These are phyloP conservation scores for Zosterops japonicus DNA, from an alignment of 2,113 vertebrate species.

Conservation along the genomic window DNA sequence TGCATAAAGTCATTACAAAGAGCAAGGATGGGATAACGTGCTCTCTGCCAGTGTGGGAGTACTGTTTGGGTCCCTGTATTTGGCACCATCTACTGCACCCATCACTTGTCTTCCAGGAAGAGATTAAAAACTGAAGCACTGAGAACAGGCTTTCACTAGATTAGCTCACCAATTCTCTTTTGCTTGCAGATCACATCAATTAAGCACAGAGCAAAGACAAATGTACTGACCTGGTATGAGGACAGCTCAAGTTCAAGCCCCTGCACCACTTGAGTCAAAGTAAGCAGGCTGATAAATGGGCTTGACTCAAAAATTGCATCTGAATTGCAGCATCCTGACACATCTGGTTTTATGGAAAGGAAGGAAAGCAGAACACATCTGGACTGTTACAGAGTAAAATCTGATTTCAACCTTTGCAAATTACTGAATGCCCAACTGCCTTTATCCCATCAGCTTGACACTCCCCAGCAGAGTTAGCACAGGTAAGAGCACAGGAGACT, in stretches of 20 bases:
- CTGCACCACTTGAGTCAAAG: not conserved
- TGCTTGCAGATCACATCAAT: constrained; percentile 27
- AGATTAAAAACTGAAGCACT: constrained; percentile 32
- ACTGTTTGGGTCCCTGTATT: constrained; percentile 47
- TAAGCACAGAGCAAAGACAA: constrained; percentile 1
- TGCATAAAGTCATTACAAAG: constrained; percentile 8
- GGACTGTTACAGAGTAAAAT: not conserved
- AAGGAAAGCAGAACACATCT: not conserved
- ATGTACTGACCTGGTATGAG: not conserved
- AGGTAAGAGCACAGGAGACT: not conserved
- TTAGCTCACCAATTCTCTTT: constrained; percentile 11
- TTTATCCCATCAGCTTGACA: not conserved
- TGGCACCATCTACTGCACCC: constrained; percentile 18
- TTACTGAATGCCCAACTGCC: not conserved
- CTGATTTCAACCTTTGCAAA: not conserved
- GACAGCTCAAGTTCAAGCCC: not conserved
- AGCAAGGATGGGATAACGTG: not conserved
- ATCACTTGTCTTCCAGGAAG: constrained; percentile 37
- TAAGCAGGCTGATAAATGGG: not conserved
- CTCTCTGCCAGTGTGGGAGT: constrained; percentile 5
- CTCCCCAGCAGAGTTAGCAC: not conserved
- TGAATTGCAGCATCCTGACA: not conserved
- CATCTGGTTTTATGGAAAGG: not conserved
- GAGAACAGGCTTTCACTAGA: constrained; percentile 18
- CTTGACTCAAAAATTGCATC: not conserved